Evolutionary conservation across 1,140 invertebrate genomes (phyloP).

Genomic region (Calephelis virginiensis): DNA sequence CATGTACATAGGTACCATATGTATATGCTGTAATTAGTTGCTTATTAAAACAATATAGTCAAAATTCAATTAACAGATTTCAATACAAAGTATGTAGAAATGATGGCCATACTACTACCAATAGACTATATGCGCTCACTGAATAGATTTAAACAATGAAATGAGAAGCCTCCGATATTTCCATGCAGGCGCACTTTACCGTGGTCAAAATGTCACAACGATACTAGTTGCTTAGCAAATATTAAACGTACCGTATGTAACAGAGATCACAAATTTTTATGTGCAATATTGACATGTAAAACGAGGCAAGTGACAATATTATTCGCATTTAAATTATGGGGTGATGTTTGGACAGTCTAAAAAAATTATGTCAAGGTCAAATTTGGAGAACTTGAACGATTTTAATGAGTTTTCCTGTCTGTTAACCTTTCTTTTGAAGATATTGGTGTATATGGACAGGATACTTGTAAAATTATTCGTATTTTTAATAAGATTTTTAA

Average conservation of each 20-base stretch:
- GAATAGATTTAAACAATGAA: conserved; percentile 60
- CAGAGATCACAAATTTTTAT: not conserved
- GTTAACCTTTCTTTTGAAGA: too few relatives aligned
- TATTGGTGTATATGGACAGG: too few relatives aligned
- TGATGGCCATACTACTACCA: conserved; percentile 29
- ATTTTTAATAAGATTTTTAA: too few relatives aligned
- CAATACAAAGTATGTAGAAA: not conserved
- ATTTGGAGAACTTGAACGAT: too few relatives aligned
- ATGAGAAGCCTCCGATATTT: conserved; percentile 53
- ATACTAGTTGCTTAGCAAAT: not conserved
- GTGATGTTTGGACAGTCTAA: not conserved
- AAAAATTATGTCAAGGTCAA: too few relatives aligned
- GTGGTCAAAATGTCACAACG: not conserved
- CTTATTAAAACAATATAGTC: too few relatives aligned
- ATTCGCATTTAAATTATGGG: conserved; percentile 1
- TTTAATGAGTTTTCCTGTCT: too few relatives aligned
- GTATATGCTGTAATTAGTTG: too few relatives aligned
- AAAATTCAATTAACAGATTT: too few relatives aligned
- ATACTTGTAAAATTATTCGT: too few relatives aligned
- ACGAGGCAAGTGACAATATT: not conserved
- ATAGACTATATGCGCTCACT: conserved; percentile 40
- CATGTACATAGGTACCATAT: too few relatives aligned
- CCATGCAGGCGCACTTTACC: conserved; percentile 27
- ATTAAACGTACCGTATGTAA: not conserved
- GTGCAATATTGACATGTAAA: not conserved